phyloP scores from a whole-genome alignment of 37 sponge, comb jelly and placozoan species.

The Geodia barretti region DNA sequence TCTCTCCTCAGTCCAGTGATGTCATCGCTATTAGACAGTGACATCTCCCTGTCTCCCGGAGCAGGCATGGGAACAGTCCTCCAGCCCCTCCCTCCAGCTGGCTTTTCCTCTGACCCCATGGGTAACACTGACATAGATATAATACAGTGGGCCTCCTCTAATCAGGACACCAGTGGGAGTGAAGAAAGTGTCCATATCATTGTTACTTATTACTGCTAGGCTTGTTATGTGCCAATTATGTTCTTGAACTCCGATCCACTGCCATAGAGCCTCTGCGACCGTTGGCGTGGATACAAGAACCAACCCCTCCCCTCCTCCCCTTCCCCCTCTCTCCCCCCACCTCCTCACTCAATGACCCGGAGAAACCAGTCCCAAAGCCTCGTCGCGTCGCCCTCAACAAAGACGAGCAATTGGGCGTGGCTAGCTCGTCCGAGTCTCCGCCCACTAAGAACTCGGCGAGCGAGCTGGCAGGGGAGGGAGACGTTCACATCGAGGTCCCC shows the following conservation, averaged over 20 bases:
- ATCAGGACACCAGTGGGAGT: no score
- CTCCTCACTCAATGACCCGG: neutral
- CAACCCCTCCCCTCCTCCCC: conserved; percentile 7
- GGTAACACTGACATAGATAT: no score
- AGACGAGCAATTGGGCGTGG: neutral
- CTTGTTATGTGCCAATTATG: neutral
- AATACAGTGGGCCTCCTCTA: no score
- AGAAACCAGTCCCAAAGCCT: neutral
- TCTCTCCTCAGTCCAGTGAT: neutral
- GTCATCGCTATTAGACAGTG: conserved; percentile 23
- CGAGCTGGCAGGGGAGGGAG: neutral
- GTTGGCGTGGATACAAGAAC: neutral
- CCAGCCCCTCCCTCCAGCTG: conserved; percentile 5
- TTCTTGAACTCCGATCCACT: neutral
- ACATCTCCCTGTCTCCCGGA: neutral
- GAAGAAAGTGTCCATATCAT: no score
- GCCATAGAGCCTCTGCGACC: neutral
- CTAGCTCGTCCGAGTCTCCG: neutral
- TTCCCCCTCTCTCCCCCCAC: neutral
- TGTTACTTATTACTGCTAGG: no score
- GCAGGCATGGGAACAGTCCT: neutral
- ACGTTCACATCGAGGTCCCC: neutral
- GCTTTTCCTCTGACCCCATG: neutral
- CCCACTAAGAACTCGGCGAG: neutral
- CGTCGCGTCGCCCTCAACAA: neutral